Conservation (phyloP, 2,888 invertebrate genomes). For the Ophonus ardosiacus region DNA sequence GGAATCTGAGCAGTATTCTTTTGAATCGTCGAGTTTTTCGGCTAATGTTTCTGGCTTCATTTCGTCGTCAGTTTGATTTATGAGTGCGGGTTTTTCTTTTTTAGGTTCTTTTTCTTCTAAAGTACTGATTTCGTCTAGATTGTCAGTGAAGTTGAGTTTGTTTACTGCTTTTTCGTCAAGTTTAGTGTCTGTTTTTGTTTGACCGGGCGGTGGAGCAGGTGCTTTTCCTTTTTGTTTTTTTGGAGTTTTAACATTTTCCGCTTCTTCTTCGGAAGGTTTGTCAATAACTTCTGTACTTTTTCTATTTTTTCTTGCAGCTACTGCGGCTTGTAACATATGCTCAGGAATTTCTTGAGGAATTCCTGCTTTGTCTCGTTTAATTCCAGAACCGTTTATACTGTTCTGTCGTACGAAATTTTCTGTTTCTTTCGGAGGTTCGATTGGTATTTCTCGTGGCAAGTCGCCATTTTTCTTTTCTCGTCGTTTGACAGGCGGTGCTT, state of each 20-base stretch:
- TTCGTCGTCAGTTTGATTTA: conserved; percentile 72
- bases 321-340: conserved; percentile 85
- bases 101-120: conserved; percentile 76
- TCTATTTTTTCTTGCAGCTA: conserved; percentile 83
- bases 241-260: conserved; percentile 73
- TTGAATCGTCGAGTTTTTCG: conserved; percentile 64
- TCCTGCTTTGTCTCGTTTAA: conserved; percentile 79
- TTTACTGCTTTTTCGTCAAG: not conserved
- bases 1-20: conserved; percentile 76
- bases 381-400: conserved; percentile 79
- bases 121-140: conserved; percentile 78
- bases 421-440: conserved; percentile 66
- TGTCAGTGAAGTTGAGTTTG: conserved; percentile 72
- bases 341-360: conserved; percentile 85
- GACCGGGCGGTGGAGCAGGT: conserved; percentile 80
- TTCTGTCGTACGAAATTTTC: conserved; percentile 73
- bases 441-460: conserved; percentile 72
- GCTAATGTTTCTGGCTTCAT: conserved; percentile 60
- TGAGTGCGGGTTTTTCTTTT: conserved; percentile 76
- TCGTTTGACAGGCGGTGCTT: conserved; percentile 77
- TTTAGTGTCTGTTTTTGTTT: conserved; percentile 46
- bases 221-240: conserved; percentile 86
- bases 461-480: conserved; percentile 74
- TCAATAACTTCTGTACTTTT: conserved; percentile 76
- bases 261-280: conserved; percentile 55